Conservation (phyloP, 2,888 invertebrate species). For the Gryllus longicercus region DNA sequence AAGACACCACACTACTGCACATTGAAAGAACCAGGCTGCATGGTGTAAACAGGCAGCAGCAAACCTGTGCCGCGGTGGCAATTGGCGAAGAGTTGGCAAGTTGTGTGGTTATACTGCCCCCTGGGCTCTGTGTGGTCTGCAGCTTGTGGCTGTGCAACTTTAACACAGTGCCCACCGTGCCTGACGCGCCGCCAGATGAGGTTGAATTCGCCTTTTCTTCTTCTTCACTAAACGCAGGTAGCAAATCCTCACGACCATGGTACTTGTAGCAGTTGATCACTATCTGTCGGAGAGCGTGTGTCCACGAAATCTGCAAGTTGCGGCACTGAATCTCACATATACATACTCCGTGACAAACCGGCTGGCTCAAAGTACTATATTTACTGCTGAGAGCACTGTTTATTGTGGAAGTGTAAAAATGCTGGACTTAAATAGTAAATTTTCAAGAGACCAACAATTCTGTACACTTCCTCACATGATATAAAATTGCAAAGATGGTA, state of each 20-base stretch:
- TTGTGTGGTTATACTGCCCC: slow-evolving; percentile 50
- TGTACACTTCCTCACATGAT: too few species aligned
- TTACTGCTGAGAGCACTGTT: slow-evolving; percentile 11
- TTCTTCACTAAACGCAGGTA: slow-evolving; percentile 91
- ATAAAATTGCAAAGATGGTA: too few species aligned
- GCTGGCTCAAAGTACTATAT: background rate
- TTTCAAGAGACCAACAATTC: too few species aligned
- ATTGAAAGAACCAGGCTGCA: slow-evolving; percentile 57
- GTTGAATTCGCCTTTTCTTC: slow-evolving; percentile 71
- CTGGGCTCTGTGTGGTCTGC: slow-evolving; percentile 45
- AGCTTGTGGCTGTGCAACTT: slow-evolving; percentile 48
- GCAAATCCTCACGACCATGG: slow-evolving; percentile 90
- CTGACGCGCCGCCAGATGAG: slow-evolving; percentile 52
- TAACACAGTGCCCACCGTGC: slow-evolving; percentile 50
- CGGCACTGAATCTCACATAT: slow-evolving; percentile 37
- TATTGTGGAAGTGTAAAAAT: too few species aligned
- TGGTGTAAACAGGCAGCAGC: slow-evolving; percentile 63
- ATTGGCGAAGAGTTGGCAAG: slow-evolving; percentile 54
- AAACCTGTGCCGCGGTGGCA: slow-evolving; percentile 64
- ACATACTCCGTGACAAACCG: slow-evolving; percentile 26
- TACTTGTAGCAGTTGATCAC: slow-evolving; percentile 98
- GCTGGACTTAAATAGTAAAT: too few species aligned
- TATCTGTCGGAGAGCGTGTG: slow-evolving; percentile 91
- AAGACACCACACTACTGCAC: slow-evolving; percentile 34
- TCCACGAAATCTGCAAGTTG: slow-evolving; percentile 85